phyloP scores from a whole-genome alignment of 2,888 invertebrate species.

The Myathropa florea region DNA sequence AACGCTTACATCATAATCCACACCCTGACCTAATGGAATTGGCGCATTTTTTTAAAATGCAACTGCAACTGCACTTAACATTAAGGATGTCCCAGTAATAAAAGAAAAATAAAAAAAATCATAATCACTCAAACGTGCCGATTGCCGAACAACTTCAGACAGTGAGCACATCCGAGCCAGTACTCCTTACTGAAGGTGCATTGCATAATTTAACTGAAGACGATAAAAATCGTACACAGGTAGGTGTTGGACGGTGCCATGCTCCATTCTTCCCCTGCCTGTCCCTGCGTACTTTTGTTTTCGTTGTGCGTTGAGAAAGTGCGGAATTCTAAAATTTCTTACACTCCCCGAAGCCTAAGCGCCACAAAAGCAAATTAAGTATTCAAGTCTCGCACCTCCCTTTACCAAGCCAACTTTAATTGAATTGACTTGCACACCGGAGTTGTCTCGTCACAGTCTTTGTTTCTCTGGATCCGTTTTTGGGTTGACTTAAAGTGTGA shows the following conservation, averaged over 20 bases:
- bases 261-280: background rate
- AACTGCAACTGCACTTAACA: conserved; percentile 31
- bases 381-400: conserved; percentile 58
- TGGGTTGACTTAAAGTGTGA: conserved; percentile 55
- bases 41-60: conserved; percentile 5
- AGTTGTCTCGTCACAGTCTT: background rate
- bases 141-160: conserved; percentile 22
- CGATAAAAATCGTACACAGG: conserved; percentile 38
- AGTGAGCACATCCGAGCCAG: background rate
- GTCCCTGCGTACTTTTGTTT: conserved; percentile 27
- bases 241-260: background rate
- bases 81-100: conserved; percentile 39
- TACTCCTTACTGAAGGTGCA: conserved; percentile 34
- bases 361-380: conserved; percentile 50
- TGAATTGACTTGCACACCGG: conserved; percentile 51
- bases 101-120: conserved; percentile 1
- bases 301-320: conserved; percentile 48
- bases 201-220: conserved; percentile 26
- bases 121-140: conserved; percentile 58
- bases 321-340: conserved; percentile 18
- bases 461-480: conserved; percentile 62
- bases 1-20: background rate
- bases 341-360: conserved; percentile 47
- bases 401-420: conserved; percentile 53
- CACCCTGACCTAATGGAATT: conserved; percentile 8